Base-by-base conservation (phyloP, 2,888 invertebrate species). In the Ophioninae sp. region DNA sequence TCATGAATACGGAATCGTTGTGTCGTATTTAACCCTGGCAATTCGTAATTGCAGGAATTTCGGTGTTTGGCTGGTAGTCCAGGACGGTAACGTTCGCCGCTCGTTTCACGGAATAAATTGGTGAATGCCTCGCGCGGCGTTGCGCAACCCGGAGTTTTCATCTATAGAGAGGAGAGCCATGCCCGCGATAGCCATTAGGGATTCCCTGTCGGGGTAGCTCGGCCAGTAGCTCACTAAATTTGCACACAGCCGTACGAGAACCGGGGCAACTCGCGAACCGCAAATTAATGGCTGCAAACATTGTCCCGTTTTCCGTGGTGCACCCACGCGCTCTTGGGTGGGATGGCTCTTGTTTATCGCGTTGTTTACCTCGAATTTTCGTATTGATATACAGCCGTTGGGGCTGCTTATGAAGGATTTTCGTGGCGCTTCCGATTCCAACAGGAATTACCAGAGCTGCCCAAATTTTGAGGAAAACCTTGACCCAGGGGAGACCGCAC, bases 171-270 rank as follows among this genome's bases (percentile, higher is more conserved):
- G n/a, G 30, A n/a, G 59, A 67, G 67, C 51, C 51, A 17, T n/a
- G 88, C 88, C 90, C 88, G 88, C 89, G 89, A 91, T 92, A 90
- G 91, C 92, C 92, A 92, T 92, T 92, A 92, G 91, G 90, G 91
- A 17, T 90, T 91, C 89, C 69, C 69, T 56, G 64, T 51, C 37
- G 41, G 65, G 72, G 81, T 73, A 73, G 84, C 90, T 89, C 83
- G 79, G 58, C 89, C 88, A 92, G 92, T 92, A 89, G 92, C 92
- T 91, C 89, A 92, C 91, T 92, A 91, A 92, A 92, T 92, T 92
- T 90, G 87, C 87, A 85, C 87, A 85, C 68, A 73, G 90, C 90
- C 91, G 89, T 86, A 81, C 87, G 86, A 75, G 39, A 44, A 82
- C 83, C 86, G 76, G 86, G 84, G 74, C 87, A 89, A 90, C 90